Base-by-base conservation (phyloP, 2,113 vertebrate genomes). In the Barnardius zonarius region DNA sequence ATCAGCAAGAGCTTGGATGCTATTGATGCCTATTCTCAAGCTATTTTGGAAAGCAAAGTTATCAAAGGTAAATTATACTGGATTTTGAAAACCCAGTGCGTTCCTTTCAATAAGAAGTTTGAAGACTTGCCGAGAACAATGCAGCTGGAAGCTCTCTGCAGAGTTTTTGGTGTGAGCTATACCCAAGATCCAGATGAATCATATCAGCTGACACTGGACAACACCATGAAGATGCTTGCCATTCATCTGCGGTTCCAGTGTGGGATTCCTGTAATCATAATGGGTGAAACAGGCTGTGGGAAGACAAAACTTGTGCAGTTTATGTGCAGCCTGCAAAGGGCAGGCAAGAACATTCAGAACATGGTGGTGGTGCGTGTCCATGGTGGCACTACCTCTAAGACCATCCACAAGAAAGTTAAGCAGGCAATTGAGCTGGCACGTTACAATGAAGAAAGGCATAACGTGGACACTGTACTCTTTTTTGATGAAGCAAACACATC, bases 401-500 rank as follows among this genome's bases (percentile, higher is more conserved):
- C 93, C 61, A 98, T 98, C 86, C 98, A 98, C 78, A 95, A 81
- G 66, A 98, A 98, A 79, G 98, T 98, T 62, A 92, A 48, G 39
- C 96, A 98, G 75, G 98, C 98, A 22, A 96, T 98, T 76, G 14
- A 9, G 23, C 95, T 98, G 75, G 98, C 98, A 49, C 28, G 13
- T 27, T 46, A 12, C 17, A 98, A 98, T 82, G 88, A 51, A 22
- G 54, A 33, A 39, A 57, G 14, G 43, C 55, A 77, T 57, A 57
- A 97, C 8, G 77, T 98, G 3, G 98, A 98, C 92, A 98, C 98
- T 9, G 92, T 98, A 85, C 93, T 98, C 86, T 98, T 98, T 90
- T 98, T 98, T 51, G 98, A 98, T 20, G 98, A 98, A 96, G 98
- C 98, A 7, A 98, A 98, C 96, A 98, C 98, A 70, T 98, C 98